Conservation (phyloP, 2,888 invertebrate species). For the Timandra comae region DNA sequence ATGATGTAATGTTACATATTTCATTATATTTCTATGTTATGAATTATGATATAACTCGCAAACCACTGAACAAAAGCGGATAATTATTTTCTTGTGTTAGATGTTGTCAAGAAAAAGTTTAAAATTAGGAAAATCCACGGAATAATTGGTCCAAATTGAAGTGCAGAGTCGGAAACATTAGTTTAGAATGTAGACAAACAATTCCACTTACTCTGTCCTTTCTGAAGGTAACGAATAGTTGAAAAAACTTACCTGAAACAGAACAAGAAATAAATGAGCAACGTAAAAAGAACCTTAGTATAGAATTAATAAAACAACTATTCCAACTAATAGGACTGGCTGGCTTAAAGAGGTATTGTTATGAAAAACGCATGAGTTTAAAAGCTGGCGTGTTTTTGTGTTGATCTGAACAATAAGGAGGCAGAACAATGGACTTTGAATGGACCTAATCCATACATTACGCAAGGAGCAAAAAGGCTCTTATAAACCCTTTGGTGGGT, state of each 20-base stretch:
- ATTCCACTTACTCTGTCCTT: too few species aligned
- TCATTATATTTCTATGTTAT: too few species aligned
- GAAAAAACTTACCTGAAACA: slow-evolving; percentile 19
- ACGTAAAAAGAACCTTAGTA: slow-evolving; percentile 12
- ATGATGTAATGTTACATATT: too few species aligned
- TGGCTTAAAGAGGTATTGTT: slow-evolving; percentile 24
- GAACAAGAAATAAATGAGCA: slow-evolving; percentile 6
- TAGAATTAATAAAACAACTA: too few species aligned
- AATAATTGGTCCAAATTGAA: too few species aligned
- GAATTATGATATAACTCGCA: too few species aligned
- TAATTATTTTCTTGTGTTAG: too few species aligned
- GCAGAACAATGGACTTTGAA: slow-evolving; percentile 33
- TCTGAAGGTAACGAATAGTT: slow-evolving; percentile 2
- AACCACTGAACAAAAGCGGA: too few species aligned
- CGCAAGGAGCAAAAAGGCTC: slow-evolving; percentile 17
- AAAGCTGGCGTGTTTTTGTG: slow-evolving; percentile 24
- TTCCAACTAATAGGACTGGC: slow-evolving; percentile 7
- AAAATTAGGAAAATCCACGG: too few species aligned
- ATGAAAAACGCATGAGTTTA: slow-evolving; percentile 23
- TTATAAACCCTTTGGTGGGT: slow-evolving; percentile 5
- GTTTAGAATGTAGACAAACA: too few species aligned
- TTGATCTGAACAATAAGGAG: slow-evolving; percentile 32
- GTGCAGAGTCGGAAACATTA: too few species aligned
- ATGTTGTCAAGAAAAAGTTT: too few species aligned
- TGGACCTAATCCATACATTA: slow-evolving; percentile 19